A percentile compares a stretch with the other conserved stretches of the same genome.
Evolutionary conservation across 2,797 vertebrate species (phyloP).

Genomic region (Alca torda): DNA sequence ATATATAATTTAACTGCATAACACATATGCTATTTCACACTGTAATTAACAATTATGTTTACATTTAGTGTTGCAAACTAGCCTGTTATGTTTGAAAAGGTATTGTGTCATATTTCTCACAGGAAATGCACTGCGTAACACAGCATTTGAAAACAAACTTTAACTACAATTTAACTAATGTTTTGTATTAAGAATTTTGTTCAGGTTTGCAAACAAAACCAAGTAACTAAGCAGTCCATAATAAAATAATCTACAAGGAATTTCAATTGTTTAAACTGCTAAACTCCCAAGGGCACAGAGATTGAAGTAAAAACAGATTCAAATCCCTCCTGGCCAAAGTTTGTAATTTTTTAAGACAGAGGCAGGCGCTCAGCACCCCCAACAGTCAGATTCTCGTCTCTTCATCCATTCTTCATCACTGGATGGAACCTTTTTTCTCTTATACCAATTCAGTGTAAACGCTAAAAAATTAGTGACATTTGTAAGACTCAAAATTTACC

Average conservation of each 20-base stretch:
- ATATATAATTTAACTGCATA: background rate
- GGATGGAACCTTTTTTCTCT: background rate
- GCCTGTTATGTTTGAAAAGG: background rate
- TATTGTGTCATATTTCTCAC: background rate
- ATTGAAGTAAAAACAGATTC: background rate
- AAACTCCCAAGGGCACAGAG: background rate
- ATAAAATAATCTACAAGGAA: background rate
- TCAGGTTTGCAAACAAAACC: background rate
- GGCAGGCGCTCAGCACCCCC: background rate
- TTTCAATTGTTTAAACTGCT: background rate
- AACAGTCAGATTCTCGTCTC: fast-evolving
- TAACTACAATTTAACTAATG: background rate
- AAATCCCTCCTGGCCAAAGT: background rate
- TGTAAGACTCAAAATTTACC: background rate
- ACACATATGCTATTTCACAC: background rate
- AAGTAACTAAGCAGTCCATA: background rate
- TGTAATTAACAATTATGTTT: background rate
- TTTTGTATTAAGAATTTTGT: background rate
- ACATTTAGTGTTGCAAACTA: background rate
- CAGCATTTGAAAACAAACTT: background rate
- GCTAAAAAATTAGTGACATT: background rate
- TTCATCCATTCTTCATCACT: background rate
- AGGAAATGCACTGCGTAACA: background rate
- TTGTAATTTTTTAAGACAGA: background rate
- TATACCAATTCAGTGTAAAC: background rate